A percentile compares a stretch with the other conserved stretches of the same genome.
These are phyloP conservation scores for Sebastiscus albofasciatus DNA, from an alignment of 2,797 vertebrate genomes.

Conservation along the genomic window DNA sequence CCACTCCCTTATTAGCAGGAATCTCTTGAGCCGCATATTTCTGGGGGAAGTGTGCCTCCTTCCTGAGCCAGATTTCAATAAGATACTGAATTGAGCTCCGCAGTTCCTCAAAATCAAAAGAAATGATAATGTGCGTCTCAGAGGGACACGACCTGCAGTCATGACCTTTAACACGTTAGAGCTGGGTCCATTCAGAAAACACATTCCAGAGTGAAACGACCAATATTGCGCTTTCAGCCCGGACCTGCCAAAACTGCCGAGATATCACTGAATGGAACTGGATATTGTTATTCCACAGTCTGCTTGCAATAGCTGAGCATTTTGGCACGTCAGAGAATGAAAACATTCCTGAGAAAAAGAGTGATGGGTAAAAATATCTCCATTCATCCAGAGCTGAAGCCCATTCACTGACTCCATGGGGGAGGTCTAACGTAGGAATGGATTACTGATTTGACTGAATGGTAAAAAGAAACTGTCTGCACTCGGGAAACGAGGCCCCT, in stretches of 20 bases:
- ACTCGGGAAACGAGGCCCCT: not conserved
- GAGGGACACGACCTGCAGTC: not conserved
- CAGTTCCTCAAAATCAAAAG: conserved; percentile 11
- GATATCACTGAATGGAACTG: conserved; percentile 53
- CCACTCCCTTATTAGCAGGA: not conserved
- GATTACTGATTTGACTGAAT: conserved; percentile 13
- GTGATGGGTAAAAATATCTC: conserved; percentile 69
- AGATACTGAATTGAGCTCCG: not conserved
- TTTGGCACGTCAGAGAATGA: conserved; percentile 72
- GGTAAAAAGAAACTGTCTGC: not conserved
- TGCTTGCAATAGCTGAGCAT: conserved; percentile 46
- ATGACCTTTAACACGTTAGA: conserved; percentile 24
- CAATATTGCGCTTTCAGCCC: conserved; percentile 13
- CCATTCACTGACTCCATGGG: conserved; percentile 52
- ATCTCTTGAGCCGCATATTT: not conserved
- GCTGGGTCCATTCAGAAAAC: conserved; percentile 49
- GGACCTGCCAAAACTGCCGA: conserved; percentile 9
- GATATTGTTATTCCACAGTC: conserved; percentile 54
- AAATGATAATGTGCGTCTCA: not conserved
- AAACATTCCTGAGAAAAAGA: conserved; percentile 74
- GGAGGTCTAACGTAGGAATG: conserved; percentile 9
- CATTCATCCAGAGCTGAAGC: conserved; percentile 61
- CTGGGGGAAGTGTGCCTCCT: not conserved
- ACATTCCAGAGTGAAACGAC: conserved; percentile 35
- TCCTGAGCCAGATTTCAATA: not conserved